A percentile compares a stretch with the other conserved stretches of the same genome.
These are phyloP conservation scores for Chalcosyrphus nemorum DNA, from an alignment of 2,888 invertebrate genomes.

Conservation along the genomic window DNA sequence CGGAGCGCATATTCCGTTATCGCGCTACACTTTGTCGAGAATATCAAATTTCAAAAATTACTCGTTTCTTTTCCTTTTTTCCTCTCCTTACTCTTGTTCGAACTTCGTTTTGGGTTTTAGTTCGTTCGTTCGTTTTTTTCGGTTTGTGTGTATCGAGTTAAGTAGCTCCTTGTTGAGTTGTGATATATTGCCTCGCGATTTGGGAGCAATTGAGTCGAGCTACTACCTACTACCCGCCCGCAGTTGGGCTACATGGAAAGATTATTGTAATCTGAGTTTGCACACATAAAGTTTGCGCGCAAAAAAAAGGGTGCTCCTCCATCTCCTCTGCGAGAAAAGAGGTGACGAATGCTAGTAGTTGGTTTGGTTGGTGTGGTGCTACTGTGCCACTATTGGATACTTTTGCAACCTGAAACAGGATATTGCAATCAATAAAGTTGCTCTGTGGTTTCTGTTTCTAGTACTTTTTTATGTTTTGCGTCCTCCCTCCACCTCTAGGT, in stretches of 20 bases:
- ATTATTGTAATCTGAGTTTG: conserved; percentile 68
- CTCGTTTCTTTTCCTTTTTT: conserved; percentile 42
- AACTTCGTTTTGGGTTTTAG: conserved; percentile 15
- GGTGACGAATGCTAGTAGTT: conserved; percentile 56
- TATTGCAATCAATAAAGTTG: conserved; percentile 71
- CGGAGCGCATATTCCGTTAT: conserved; percentile 68
- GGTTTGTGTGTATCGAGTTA: conserved; percentile 17
- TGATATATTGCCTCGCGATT: conserved; percentile 65
- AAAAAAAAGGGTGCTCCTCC: conserved; percentile 24
- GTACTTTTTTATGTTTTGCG: no score
- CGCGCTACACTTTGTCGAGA: conserved; percentile 69
- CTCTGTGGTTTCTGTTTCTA: conserved; percentile 46
- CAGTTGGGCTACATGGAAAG: neutral
- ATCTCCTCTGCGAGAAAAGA: conserved; percentile 32
- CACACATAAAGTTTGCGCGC: neutral
- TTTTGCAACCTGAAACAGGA: conserved; percentile 68
- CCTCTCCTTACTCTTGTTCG: conserved; percentile 3
- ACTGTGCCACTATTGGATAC: conserved; percentile 40
- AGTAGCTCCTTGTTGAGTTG: conserved; percentile 68
- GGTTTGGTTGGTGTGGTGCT: conserved; percentile 10
- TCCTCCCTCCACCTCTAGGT: neutral
- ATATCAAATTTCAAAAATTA: conserved; percentile 72
- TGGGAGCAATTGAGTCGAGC: conserved; percentile 65
- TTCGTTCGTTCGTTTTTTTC: neutral
- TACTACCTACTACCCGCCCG: no score